A percentile compares a stretch with the other conserved stretches of the same genome.
Conservation (phyloP, 2,113 vertebrate species). For the Thinocorus orbignyianus region DNA sequence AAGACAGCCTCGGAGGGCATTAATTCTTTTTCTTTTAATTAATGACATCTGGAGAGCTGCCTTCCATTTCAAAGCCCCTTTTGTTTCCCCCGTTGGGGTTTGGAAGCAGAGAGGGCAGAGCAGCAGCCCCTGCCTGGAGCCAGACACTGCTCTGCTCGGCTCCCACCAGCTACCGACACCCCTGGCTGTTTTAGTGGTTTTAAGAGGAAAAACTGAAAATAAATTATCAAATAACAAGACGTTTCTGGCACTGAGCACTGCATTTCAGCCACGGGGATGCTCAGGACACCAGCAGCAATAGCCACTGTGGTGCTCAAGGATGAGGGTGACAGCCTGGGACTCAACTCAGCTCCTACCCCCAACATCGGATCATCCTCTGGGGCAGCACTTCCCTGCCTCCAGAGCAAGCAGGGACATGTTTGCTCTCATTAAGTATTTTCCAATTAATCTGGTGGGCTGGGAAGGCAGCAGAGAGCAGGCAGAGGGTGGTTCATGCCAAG, state of each 20-base stretch:
- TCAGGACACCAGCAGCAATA: neutral
- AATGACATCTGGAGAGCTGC: neutral
- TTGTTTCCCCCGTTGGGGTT: neutral
- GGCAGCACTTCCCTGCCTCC: neutral
- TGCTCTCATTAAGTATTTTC: neutral
- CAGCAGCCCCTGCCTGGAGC: neutral
- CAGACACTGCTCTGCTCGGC: accelerated
- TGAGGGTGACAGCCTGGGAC: neutral
- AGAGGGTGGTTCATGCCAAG: neutral
- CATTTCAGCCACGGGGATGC: accelerated
- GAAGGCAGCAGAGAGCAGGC: neutral
- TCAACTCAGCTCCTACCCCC: neutral
- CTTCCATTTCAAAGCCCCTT: neutral
- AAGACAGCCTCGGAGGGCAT: neutral
- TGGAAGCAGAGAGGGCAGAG: neutral
- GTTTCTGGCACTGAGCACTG: accelerated
- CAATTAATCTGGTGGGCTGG: neutral
- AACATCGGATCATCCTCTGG: neutral
- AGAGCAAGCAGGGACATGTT: neutral
- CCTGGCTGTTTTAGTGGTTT: neutral
- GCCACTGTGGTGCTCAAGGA: neutral
- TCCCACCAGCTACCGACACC: neutral
- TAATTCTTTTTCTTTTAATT: neutral
- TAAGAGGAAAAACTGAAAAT: neutral
- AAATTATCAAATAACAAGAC: accelerated